Evolutionary conservation across 1,140 invertebrate genomes (phyloP).

Genomic region (Bombyx mandarina): DNA sequence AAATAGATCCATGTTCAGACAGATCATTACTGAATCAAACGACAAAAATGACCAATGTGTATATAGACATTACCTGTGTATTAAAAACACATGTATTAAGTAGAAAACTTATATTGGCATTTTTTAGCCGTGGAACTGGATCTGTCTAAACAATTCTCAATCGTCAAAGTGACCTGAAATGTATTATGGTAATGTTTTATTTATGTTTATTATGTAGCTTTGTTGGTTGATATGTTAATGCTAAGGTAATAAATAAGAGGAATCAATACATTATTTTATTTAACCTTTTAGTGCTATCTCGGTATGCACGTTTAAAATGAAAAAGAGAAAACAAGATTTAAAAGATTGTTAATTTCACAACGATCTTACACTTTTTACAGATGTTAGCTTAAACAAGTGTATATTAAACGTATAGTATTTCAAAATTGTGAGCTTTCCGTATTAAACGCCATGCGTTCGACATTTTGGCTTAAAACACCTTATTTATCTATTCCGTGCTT

Average conservation of each 20-base stretch:
- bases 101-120: background rate
- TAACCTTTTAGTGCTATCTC: background rate
- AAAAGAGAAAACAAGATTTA: background rate
- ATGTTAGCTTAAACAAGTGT: background rate
- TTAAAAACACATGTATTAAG: background rate
- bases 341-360: too few relatives aligned
- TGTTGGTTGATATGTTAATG: constrained; percentile 38
- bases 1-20: background rate
- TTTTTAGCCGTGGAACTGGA: constrained; percentile 3
- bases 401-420: too few relatives aligned
- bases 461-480: too few relatives aligned
- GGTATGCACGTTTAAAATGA: background rate
- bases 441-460: too few relatives aligned
- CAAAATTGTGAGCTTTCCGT: too few relatives aligned
- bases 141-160: constrained; percentile 11
- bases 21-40: background rate
- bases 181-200: constrained; percentile 27
- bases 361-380: background rate
- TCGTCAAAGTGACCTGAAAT: constrained; percentile 26
- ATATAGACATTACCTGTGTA: background rate
- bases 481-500: too few relatives aligned
- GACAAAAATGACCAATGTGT: background rate
- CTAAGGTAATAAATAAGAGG: constrained; percentile 63
- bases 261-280: constrained; percentile 23
- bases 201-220: constrained; percentile 27